phyloP scores from a whole-genome alignment of 2,797 vertebrate genomes.

The Xerus rutilus region DNA sequence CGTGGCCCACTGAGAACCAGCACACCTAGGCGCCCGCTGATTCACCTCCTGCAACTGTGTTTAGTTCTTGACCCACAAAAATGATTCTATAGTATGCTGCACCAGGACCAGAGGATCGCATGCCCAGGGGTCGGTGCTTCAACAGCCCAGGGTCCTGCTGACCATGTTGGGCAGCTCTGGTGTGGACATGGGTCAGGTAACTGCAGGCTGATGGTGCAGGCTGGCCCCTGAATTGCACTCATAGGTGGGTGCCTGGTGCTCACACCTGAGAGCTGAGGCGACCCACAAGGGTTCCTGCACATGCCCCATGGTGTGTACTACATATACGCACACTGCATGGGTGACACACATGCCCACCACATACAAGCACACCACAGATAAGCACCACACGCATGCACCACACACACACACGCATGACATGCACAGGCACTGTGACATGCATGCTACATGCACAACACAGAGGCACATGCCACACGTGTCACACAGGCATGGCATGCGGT shows the following conservation, averaged over 20 bases:
- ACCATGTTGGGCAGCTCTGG: neutral
- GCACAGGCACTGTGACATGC: too few relatives aligned
- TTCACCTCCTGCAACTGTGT: neutral
- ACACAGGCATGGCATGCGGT: too few relatives aligned
- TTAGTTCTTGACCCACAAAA: neutral
- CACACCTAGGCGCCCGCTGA: neutral
- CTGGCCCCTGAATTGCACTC: neutral
- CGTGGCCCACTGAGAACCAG: neutral
- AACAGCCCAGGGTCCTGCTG: neutral
- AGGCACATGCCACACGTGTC: too few relatives aligned
- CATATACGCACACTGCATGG: neutral
- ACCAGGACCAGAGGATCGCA: too few relatives aligned
- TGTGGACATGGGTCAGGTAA: too few relatives aligned
- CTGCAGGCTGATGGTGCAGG: neutral
- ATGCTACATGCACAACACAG: too few relatives aligned
- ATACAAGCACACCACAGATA: neutral
- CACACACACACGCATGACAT: too few relatives aligned
- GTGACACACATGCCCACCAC: neutral
- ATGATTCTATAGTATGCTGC: neutral
- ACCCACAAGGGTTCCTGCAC: neutral
- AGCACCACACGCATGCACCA: too few relatives aligned
- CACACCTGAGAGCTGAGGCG: neutral
- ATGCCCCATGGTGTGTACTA: too few relatives aligned
- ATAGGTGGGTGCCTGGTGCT: too few relatives aligned
- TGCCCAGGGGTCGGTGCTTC: too few relatives aligned